Evolutionary conservation across 2,797 vertebrate genomes (phyloP), one percentile per base, ranked within the genome.

Genomic region (Esox masquinongy): DNA sequence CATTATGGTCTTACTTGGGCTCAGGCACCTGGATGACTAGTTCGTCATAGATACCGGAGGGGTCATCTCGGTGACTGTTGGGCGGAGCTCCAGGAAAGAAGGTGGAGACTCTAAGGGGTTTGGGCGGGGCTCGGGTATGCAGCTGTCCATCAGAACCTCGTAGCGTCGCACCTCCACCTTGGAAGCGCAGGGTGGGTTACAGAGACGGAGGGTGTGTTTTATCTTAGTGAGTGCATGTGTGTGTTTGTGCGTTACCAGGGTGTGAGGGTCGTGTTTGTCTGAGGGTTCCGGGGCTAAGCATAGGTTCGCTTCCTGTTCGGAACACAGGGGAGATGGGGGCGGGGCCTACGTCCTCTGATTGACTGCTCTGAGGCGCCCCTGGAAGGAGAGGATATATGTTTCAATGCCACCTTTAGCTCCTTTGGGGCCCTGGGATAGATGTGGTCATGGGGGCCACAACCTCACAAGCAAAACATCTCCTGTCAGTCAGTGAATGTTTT

Each of bases 111-210:
- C 94, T 83, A 67, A 94, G 89, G 0, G 96, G 96, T 83, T 97
- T 96, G 15, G 92, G 95, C 11, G 95, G 96, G 11, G 94, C 94
- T 76, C 94, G 94, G 72, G 92, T 83, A 79, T 96, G 94, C 63
- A 97, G 93, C 87, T 96, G 96, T 43, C 96, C 95, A 36, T 97
- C 96, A 0, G 95, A 97, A 59, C 94, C 95, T 7, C 93, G 89
- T 31, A 96, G 84, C 1, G 91, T 91, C 31, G 75, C 89, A 9
- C 91, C 93, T 4, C 91, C 92, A 51, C 84, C 84, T 73, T 72
- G 56, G 5, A 72, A 74, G 56, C 74, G 85, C 70, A 0, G 61
- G 19, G 75, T 82, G 90, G 34, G 81, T n/a, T 34, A 47, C 19
- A 43, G 22, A 26, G 19, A 6, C 36, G 19, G 67, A 19, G 34